These are phyloP conservation scores for Balearica regulorum DNA, from an alignment of 2,797 vertebrate genomes.

Conservation along the genomic window DNA sequence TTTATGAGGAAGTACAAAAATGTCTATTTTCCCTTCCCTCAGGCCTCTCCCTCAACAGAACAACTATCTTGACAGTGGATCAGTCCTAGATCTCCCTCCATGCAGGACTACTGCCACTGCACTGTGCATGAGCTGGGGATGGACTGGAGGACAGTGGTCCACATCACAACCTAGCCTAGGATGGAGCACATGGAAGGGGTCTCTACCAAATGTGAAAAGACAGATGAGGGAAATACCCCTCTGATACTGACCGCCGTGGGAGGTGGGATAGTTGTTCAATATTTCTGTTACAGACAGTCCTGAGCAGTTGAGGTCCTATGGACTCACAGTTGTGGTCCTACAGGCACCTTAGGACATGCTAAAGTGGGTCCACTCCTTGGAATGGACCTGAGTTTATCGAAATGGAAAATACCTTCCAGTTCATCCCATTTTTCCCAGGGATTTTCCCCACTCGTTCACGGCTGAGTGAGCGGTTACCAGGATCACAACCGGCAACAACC, in stretches of 20 bases:
- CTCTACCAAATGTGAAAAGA: not conserved
- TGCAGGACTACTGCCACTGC: not conserved
- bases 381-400: not conserved
- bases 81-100: not conserved
- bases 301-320: accelerated
- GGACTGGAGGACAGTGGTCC: not conserved
- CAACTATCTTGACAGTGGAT: not conserved
- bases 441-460: not conserved
- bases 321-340: not conserved
- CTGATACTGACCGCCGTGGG: not conserved
- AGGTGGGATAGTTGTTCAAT: not conserved
- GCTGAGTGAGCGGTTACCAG: not conserved
- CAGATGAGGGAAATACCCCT: not conserved
- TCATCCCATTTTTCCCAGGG: not conserved
- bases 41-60: not conserved
- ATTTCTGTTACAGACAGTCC: not conserved
- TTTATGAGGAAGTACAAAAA: not conserved
- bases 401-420: not conserved
- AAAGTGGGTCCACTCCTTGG: not conserved
- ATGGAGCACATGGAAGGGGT: not conserved
- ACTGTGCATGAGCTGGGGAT: not conserved
- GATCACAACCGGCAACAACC: not conserved
- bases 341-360: not conserved
- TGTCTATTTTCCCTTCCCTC: not conserved
- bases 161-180: not conserved